Base-by-base conservation (phyloP, 2,888 invertebrate genomes). In the Athrips mouffetella region DNA sequence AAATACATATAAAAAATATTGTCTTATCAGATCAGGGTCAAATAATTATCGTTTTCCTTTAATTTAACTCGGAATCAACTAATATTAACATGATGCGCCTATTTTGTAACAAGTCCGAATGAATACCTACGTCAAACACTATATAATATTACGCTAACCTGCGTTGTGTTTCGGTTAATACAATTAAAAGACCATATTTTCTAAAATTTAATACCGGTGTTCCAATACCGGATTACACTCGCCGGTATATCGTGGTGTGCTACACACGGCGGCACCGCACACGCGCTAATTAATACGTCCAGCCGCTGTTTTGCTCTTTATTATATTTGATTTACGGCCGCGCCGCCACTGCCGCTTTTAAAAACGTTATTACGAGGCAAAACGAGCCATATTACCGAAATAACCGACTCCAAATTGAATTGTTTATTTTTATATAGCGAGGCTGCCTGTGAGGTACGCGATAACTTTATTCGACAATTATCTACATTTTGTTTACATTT, bases 271-370 rank as follows among this genome's bases (percentile, higher is more conserved):
- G 29, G 39, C 47, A 30, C 51, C 52, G 30, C 54, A 53, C 53
- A 35, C 48, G 56, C 64, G 67, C 78, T 80, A 80, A 83, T 83
- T 79, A 80, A 81, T 78, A 77, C 75, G 73, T 73, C 72, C 69
- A 62, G 48, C 50, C 71, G 76, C 71, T 76, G 74, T 73, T 76
- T 75, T 73, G 70, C 73, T 77, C 79, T 80, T 77, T 82, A 80
- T 80, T 80, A 79, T 73, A 73, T 73, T 70, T 80, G 77, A 81
- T 81, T 77, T 80, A 81, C 73, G 70, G 62, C 63, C 60, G 57
- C 63, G 59, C 60, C 65, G 66, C 66, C 66, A 62, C 61, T 65
- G 65, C 57, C 57, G 72, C 70, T 70, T 76, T 80, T 76, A 75
- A 81, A 80, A 80, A 79, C 69, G 73, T 70, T 77, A 77, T 80